A percentile compares a stretch with the other conserved stretches of the same genome.
Evolutionary conservation across 2,113 vertebrate species (phyloP).

Genomic region (Poeciliopsis occidentalis): DNA sequence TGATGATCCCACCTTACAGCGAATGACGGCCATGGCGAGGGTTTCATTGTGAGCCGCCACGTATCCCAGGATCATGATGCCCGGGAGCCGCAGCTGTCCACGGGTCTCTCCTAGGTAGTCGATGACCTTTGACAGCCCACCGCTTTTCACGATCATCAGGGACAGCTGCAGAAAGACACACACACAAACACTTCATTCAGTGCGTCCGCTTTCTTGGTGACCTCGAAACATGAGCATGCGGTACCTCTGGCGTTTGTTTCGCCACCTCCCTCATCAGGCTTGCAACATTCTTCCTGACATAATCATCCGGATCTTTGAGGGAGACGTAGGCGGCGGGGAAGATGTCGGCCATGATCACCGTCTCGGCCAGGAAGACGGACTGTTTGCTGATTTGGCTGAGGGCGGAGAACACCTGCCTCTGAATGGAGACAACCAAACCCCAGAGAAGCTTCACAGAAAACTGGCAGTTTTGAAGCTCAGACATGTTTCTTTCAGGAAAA

Average conservation of each 20-base stretch:
- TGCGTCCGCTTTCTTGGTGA: not conserved
- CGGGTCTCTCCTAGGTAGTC: constrained; percentile 85
- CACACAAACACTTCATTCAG: constrained; percentile 9
- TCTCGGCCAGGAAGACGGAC: constrained; percentile 90
- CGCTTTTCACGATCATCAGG: constrained; percentile 87
- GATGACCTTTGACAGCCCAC: constrained; percentile 85
- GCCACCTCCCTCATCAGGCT: constrained; percentile 94
- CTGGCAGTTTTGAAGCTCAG: too few relatives aligned
- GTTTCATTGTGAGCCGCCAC: constrained; percentile 90
- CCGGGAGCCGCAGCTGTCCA: constrained; percentile 87
- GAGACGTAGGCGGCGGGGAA: constrained; percentile 89
- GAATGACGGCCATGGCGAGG: constrained; percentile 92
- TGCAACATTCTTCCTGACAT: constrained; percentile 89
- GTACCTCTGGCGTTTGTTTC: constrained; percentile 92
- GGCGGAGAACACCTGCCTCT: constrained; percentile 94
- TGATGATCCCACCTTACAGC: constrained; percentile 85
- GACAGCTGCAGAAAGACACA: constrained; percentile 80
- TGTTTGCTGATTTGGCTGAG: constrained; percentile 94
- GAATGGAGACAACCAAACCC: constrained; percentile 36
- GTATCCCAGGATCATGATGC: constrained; percentile 94
- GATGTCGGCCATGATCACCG: constrained; percentile 93
- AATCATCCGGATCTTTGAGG: constrained; percentile 89
- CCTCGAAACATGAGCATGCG: not conserved
- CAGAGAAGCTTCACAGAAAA: too few relatives aligned
- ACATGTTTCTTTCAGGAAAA: not conserved